phyloP scores from a whole-genome alignment of 2,797 vertebrate species.

The Xyrichtys novacula region DNA sequence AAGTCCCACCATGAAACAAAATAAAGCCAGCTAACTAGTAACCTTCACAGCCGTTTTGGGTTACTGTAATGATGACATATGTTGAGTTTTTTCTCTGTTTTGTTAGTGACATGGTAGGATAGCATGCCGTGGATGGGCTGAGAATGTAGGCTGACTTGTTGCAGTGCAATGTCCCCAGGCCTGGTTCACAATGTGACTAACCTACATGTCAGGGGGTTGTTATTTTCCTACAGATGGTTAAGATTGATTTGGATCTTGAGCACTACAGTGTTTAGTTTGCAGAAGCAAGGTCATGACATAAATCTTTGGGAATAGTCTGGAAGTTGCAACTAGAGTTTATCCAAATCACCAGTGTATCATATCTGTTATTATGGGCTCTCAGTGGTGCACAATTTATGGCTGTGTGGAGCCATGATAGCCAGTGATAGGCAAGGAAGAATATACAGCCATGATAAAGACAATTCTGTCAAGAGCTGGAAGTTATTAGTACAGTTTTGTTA shows the following conservation, averaged over 20 bases:
- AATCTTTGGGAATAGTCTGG: conserved; percentile 26
- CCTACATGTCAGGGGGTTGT: conserved; percentile 37
- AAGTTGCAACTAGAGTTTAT: conserved; percentile 25
- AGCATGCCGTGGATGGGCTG: conserved; percentile 24
- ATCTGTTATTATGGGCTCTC: conserved; percentile 46
- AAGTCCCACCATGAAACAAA: not conserved
- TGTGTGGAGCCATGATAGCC: conserved; percentile 14
- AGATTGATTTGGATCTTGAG: conserved; percentile 1
- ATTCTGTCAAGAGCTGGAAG: not conserved
- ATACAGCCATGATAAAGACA: conserved; percentile 6
- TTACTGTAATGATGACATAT: not conserved
- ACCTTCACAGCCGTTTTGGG: not conserved
- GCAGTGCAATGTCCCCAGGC: conserved; percentile 46
- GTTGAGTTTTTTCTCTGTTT: conserved; percentile 20
- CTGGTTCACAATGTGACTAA: conserved; percentile 33
- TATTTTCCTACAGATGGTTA: conserved; percentile 6
- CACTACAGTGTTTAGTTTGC: not conserved
- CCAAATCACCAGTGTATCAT: conserved; percentile 43
- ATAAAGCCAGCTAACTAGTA: not conserved
- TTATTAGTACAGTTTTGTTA: not conserved
- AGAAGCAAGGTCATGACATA: not conserved
- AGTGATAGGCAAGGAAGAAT: conserved; percentile 7
- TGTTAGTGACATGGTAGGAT: conserved; percentile 15
- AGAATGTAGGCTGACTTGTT: conserved; percentile 61
- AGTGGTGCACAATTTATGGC: conserved; percentile 40